phyloP scores from a whole-genome alignment of 2,888 invertebrate species.

The Periphyllus acericola region DNA sequence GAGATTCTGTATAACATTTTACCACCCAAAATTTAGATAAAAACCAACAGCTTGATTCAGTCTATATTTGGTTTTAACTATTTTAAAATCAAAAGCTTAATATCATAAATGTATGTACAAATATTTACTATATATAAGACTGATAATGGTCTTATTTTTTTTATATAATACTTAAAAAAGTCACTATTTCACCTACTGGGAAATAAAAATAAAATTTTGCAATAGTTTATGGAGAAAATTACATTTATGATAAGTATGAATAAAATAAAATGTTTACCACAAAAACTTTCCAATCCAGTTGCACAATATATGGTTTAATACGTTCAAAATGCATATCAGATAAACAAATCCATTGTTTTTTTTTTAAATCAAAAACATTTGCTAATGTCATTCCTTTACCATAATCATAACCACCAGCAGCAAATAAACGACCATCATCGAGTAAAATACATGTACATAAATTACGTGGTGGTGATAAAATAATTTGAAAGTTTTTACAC shows the following conservation, averaged over 20 bases:
- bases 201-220: too few relatives aligned
- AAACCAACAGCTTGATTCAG: too few relatives aligned
- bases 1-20: too few relatives aligned
- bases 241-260: background rate
- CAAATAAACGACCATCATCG: slow-evolving; percentile 40
- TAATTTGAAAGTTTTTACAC: slow-evolving; percentile 38
- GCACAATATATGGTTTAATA: slow-evolving; percentile 37
- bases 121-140: too few relatives aligned
- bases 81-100: too few relatives aligned
- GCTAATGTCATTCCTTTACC: slow-evolving; percentile 8
- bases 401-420: slow-evolving; percentile 28
- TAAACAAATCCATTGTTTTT: slow-evolving; percentile 13
- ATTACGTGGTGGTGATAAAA: slow-evolving; percentile 26
- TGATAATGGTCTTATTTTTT: too few relatives aligned
- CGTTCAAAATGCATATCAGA: slow-evolving; percentile 20
- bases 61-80: too few relatives aligned
- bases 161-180: too few relatives aligned
- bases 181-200: too few relatives aligned
- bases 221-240: background rate
- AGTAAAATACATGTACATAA: slow-evolving; percentile 38
- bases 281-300: slow-evolving; percentile 30
- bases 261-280: slow-evolving; percentile 33
- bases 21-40: too few relatives aligned
- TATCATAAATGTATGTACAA: too few relatives aligned
- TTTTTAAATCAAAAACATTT: slow-evolving; percentile 11